phyloP scores from a whole-genome alignment of 2,888 invertebrate species.

The Mythimna lalbum region DNA sequence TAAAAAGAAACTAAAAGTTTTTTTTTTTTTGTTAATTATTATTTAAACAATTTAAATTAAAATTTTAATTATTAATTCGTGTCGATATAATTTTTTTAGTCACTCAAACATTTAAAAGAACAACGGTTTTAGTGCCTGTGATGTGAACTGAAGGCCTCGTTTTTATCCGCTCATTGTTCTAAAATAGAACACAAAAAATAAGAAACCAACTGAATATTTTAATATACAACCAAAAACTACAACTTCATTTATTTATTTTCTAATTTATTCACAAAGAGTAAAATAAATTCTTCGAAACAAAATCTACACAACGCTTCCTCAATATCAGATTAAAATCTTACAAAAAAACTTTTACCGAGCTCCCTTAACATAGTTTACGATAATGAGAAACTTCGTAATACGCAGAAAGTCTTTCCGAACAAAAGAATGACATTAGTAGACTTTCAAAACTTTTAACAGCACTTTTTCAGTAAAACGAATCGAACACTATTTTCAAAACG shows the following conservation, averaged over 20 bases:
- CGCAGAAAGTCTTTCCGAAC: neutral
- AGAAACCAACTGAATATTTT: neutral
- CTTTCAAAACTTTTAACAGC: slow-evolving; percentile 36
- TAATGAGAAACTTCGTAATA: slow-evolving; percentile 29
- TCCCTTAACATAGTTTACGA: neutral
- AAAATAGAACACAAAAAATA: neutral
- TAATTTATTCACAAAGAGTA: neutral
- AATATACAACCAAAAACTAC: neutral
- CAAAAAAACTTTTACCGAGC: slow-evolving; percentile 37
- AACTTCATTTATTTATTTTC: neutral
- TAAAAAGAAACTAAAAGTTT: neutral
- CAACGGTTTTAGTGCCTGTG: neutral
- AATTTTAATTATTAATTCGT: neutral
- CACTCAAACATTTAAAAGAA: neutral
- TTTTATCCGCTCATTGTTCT: neutral
- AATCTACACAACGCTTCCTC: neutral
- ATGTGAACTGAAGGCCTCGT: neutral
- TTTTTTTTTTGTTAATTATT: neutral
- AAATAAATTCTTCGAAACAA: neutral
- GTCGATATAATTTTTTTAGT: neutral
- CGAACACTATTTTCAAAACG: slow-evolving; percentile 38
- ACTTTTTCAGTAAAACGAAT: slow-evolving; percentile 20
- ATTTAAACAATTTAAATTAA: neutral
- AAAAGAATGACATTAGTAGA: slow-evolving; percentile 1
- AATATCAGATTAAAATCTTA: slow-evolving; percentile 16